Evolutionary conservation across 2,888 invertebrate genomes (phyloP), one percentile per base, ranked within the genome.

Genomic region (Koerneria pararmatus): DNA sequence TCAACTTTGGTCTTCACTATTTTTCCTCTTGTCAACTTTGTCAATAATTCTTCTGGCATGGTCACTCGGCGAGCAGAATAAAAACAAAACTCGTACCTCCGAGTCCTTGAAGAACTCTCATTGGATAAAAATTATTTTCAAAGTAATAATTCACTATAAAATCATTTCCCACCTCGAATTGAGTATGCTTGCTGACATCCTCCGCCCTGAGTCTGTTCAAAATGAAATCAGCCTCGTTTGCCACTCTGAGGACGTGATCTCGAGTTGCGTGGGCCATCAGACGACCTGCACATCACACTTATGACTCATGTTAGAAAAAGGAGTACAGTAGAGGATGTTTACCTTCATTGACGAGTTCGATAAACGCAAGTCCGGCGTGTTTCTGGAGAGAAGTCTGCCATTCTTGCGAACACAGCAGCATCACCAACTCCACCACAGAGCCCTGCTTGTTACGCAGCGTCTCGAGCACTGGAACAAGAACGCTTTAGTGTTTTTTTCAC

Each of bases 301-400:
- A 11, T 15, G 11, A n/a, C 46, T n/a, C 46, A 11, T 46, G 11
- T 46, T n/a, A n/a, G n/a, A 46, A n/a, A n/a, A n/a, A n/a, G 11
- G 11, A 11, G 19, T 15, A 24, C 88, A 53, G 24, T 8, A n/a
- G 53, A 53, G 6, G 3, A 22, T 15, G 35, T 58, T 27, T 88
- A 65, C 98, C 98, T 86, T 99, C 98, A 83, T 99, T 99, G 80
- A 99, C 98, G 56, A 99, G 89, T 85, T 99, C 98, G 77, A 99
- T 99, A 86, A 99, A 99, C 3, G 98, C 97, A 32, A 99, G 88
- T 0, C 98, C 98, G 0, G 98, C 98, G 85, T 99, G 95, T 86
- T 99, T 99, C 86, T 99, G 98, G 60, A 99, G 87, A 0, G 97
- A 97, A 86, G 98, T 99, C 87, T 99, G 98, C 98, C 98, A 99